A percentile compares a stretch with the other conserved stretches of the same genome.
phyloP scores from a whole-genome alignment of 2,888 invertebrate species.

The Patella ulyssiponensis region DNA sequence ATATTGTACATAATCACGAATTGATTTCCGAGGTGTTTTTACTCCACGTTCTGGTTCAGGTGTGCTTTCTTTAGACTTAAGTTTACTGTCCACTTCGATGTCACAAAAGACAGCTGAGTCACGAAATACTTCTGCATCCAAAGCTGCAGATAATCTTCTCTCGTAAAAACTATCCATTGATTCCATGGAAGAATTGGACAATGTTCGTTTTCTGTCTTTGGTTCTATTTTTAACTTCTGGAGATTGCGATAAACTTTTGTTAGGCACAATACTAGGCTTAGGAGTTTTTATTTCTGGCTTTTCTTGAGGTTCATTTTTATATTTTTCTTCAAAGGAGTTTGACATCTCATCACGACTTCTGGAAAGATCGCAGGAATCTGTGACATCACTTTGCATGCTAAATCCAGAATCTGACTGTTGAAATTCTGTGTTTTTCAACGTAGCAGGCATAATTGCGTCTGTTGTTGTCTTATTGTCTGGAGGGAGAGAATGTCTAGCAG shows the following conservation, averaged over 20 bases:
- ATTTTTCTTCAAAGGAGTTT: neutral
- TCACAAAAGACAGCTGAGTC: conserved; percentile 90
- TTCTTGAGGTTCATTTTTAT: conserved; percentile 35
- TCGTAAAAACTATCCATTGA: conserved; percentile 59
- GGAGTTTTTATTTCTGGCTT: conserved; percentile 14
- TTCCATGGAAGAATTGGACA: conserved; percentile 33
- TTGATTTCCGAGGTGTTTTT: conserved; percentile 45
- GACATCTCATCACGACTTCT: neutral
- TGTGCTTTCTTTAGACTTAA: neutral
- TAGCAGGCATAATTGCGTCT: conserved; percentile 8
- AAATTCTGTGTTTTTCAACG: conserved; percentile 40
- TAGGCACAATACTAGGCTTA: conserved; percentile 8
- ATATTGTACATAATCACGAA: conserved; percentile 57
- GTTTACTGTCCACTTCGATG: conserved; percentile 43
- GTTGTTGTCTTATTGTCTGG: conserved; percentile 6
- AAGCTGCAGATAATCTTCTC: conserved; percentile 70
- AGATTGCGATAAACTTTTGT: neutral
- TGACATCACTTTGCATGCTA: conserved; percentile 51
- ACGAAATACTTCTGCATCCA: conserved; percentile 79
- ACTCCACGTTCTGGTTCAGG: conserved; percentile 12
- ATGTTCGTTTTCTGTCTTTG: conserved; percentile 11
- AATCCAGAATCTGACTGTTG: conserved; percentile 60
- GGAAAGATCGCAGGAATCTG: conserved; percentile 30
- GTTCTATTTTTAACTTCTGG: neutral
- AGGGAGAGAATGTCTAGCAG: conserved; percentile 21